Base-by-base conservation (phyloP, 1,140 invertebrate genomes). In the Calephelis virginiensis region DNA sequence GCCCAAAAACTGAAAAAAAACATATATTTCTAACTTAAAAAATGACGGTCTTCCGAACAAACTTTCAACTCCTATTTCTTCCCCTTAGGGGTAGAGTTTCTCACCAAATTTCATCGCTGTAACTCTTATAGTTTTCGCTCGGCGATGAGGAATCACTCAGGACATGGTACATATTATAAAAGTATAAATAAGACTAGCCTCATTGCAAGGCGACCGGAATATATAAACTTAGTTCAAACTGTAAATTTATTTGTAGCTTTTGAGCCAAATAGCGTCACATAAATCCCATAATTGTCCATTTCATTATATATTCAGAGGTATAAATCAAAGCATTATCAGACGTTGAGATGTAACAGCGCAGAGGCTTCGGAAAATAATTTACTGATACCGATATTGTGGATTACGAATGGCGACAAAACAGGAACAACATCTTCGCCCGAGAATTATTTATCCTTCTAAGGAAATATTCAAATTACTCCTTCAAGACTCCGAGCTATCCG, bases 281-380 rank as follows among this genome's bases (percentile, higher is more conserved):
- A 89, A 83, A 88, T 87, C 86, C 83, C 81, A 68, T 85, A 85
- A 90, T 89, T 88, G 86, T 87, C 78, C 85, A 78, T 82, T 85
- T 89, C 79, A 86, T 87, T 89, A 85, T 84, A 89, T 89, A 91
- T 88, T 86, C 84, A 72, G 67, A 69, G 81, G 76, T 71, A 90
- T 90, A 90, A 90, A 90, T 90, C 86, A 87, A 86, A 72, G 77
- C 69, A 76, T 85, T 88, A 89, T 89, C 88, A 75, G 77, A 67
- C 75, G 78, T 81, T 71, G 84, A 75, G 69, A 76, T 79, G 80
- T 83, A 79, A 86, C 86, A 85, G 80, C 81, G 84, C 73, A 71
- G 75, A 76, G 79, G 74, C 77, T 76, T 72, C 74, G 74, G 65
- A 68, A 83, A 86, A 89, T 89, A 89, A 88, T 89, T 88, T 83